A percentile compares a stretch with the other conserved stretches of the same genome.
These are phyloP conservation scores for Myotis brandtii DNA, from an alignment of 2,113 vertebrate genomes.

Conservation along the genomic window DNA sequence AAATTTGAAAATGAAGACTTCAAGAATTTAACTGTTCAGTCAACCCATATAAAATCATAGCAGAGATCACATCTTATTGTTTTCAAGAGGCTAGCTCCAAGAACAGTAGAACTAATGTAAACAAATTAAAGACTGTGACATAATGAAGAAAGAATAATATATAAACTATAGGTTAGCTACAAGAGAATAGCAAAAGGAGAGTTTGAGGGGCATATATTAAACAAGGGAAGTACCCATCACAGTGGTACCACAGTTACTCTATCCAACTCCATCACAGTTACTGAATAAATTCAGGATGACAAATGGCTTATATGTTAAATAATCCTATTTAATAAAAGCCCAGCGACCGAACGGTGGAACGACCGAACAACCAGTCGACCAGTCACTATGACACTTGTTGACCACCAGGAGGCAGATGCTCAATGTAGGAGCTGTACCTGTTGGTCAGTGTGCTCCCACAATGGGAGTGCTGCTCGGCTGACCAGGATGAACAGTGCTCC, in stretches of 20 bases:
- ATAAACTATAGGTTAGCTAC: not conserved
- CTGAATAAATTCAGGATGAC: not conserved
- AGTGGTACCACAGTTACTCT: too few species aligned
- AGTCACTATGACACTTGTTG: too few species aligned
- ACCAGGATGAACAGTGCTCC: too few species aligned
- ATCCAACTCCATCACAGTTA: not conserved
- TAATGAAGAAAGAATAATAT: not conserved
- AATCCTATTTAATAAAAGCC: not conserved
- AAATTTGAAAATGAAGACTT: not conserved
- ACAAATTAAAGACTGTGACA: not conserved
- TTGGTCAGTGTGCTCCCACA: too few species aligned
- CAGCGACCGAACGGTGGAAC: too few species aligned
- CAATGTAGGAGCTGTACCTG: too few species aligned
- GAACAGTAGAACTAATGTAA: not conserved
- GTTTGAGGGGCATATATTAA: not conserved
- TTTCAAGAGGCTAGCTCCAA: not conserved
- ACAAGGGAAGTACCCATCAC: not conserved
- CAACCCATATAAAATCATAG: not conserved
- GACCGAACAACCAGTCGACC: too few species aligned
- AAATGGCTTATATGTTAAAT: not conserved
- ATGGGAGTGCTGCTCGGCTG: too few species aligned
- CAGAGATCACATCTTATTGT: too few species aligned
- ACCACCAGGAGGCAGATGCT: too few species aligned
- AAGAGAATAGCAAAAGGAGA: not conserved
- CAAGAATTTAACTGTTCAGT: not conserved